Conservation (phyloP, 2,888 invertebrate species). For the Scaptomyza parva region DNA sequence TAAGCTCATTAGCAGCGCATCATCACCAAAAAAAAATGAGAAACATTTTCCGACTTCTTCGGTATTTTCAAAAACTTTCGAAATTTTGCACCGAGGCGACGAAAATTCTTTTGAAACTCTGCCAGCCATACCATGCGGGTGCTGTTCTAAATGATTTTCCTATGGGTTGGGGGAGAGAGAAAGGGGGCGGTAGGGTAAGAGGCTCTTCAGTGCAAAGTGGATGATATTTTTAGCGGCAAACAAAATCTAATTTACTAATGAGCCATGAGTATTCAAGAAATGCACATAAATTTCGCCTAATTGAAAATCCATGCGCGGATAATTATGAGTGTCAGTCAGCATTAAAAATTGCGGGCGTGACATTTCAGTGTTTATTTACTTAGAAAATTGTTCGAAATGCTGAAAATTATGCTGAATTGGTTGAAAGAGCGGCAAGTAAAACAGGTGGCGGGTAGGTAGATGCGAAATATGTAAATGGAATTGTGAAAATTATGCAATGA, state of each 20-base stretch:
- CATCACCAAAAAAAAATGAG: constrained; percentile 35
- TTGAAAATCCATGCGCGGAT: constrained; percentile 77
- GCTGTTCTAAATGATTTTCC: constrained; percentile 21
- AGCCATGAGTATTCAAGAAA: constrained; percentile 75
- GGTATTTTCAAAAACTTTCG: constrained; percentile 55
- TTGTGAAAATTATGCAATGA: neutral
- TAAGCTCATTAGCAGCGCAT: constrained; percentile 69
- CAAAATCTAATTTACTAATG: constrained; percentile 75
- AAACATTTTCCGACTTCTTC: constrained; percentile 33
- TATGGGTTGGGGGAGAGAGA: neutral
- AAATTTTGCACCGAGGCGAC: constrained; percentile 77
- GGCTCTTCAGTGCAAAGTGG: constrained; percentile 28
- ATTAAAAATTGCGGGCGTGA: constrained; percentile 56
- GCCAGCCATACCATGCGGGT: constrained; percentile 32
- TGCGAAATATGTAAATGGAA: neutral
- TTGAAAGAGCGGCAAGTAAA: neutral
- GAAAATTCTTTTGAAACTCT: constrained; percentile 67
- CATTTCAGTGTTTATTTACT: constrained; percentile 40
- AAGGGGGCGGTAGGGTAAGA: neutral
- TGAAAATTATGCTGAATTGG: constrained; percentile 3
- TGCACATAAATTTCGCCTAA: constrained; percentile 79
- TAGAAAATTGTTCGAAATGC: constrained; percentile 12
- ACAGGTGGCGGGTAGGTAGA: constrained; percentile 29
- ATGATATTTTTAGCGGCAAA: constrained; percentile 67
- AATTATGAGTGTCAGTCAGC: constrained; percentile 70